Evolutionary conservation across 1,140 invertebrate genomes (phyloP).

Genomic region (Hypsibius dujardini): DNA sequence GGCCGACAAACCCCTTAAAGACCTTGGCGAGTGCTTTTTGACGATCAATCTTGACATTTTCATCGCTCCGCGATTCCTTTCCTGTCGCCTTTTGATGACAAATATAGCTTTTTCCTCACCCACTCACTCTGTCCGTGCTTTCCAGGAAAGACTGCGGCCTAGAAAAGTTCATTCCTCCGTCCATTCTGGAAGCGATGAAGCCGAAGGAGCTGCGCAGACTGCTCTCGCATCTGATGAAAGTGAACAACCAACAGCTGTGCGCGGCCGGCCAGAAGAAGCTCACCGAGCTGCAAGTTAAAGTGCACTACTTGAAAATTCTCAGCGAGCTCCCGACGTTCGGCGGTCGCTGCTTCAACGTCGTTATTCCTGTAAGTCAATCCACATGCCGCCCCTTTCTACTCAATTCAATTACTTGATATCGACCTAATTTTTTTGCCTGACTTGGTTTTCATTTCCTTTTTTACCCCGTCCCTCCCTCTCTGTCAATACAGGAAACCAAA

Average conservation of each 20-base stretch:
- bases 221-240: conserved; percentile 63
- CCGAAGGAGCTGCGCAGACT: conserved; percentile 68
- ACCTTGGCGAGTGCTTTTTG: too few species aligned
- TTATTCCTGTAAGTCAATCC: conserved; percentile 28
- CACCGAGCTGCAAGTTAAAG: conserved; percentile 44
- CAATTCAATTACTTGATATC: too few species aligned
- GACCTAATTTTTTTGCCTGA: too few species aligned
- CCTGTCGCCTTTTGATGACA: too few species aligned
- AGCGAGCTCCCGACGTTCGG: conserved; percentile 68
- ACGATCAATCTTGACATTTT: too few species aligned
- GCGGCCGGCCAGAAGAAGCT: conserved; percentile 60
- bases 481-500: conserved; percentile 14
- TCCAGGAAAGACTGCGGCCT: conserved; percentile 65
- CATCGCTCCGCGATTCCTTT: too few species aligned
- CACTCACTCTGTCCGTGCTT: background rate
- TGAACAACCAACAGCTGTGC: conserved; percentile 55
- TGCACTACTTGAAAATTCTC: conserved; percentile 74
- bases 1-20: too few species aligned
- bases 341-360: conserved; percentile 49
- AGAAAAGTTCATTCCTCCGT: conserved; percentile 64
- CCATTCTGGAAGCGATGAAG: conserved; percentile 67
- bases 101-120: too few species aligned
- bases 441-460: background rate
- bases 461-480: background rate
- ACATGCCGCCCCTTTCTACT: background rate